A percentile compares a stretch with the other conserved stretches of the same genome.
Conservation (phyloP, 2,888 invertebrate species). For the Cheilosia impressa region DNA sequence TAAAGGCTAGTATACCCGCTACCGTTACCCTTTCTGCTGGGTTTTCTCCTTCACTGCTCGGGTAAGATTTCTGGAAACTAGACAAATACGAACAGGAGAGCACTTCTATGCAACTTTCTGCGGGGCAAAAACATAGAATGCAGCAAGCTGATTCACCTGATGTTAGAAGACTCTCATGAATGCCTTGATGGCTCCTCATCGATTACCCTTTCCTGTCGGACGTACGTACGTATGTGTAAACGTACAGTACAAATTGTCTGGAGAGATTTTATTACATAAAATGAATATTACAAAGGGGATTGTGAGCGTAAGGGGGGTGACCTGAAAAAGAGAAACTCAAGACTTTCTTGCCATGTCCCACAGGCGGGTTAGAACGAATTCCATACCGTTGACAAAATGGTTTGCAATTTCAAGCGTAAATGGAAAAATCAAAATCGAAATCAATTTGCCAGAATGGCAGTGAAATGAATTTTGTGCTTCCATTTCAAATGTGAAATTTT, state of each 20-base stretch:
- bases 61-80: not conserved
- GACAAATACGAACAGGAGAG: not conserved
- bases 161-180: slow-evolving; percentile 7
- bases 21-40: not conserved
- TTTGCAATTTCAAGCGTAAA: slow-evolving; percentile 65
- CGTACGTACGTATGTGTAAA: not conserved
- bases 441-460: slow-evolving; percentile 66
- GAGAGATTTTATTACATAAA: slow-evolving; percentile 58
- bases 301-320: not conserved
- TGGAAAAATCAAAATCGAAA: slow-evolving; percentile 74
- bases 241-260: slow-evolving; percentile 57
- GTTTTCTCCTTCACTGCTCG: slow-evolving; percentile 1
- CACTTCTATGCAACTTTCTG: slow-evolving; percentile 38
- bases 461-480: slow-evolving; percentile 63
- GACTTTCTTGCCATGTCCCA: slow-evolving; percentile 25
- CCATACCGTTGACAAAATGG: slow-evolving; percentile 66
- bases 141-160: slow-evolving; percentile 21
- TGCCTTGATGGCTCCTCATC: slow-evolving; percentile 16
- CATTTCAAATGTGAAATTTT: slow-evolving; percentile 62
- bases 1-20: slow-evolving; percentile 30
- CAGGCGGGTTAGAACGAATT: slow-evolving; percentile 39
- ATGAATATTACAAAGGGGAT: slow-evolving; percentile 49
- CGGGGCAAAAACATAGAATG: slow-evolving; percentile 5
- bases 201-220: slow-evolving; percentile 58
- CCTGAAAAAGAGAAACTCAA: slow-evolving; percentile 19